phyloP scores from a whole-genome alignment of 2,797 vertebrate genomes.

The Anguilla obscura region DNA sequence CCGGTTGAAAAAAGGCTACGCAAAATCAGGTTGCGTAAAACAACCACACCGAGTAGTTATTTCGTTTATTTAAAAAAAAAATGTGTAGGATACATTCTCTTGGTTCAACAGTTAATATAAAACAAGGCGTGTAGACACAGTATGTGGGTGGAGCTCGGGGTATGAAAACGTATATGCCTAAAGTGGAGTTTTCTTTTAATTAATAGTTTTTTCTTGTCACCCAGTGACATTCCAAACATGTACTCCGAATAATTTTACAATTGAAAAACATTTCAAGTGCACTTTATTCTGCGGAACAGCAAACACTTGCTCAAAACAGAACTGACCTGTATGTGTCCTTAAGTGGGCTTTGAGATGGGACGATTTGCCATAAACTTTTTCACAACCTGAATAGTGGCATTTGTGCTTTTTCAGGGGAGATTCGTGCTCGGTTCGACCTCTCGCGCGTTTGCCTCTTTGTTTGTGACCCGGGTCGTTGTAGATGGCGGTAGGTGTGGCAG shows the following conservation, averaged over 20 bases:
- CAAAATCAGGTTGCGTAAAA: not conserved
- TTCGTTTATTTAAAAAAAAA: not conserved
- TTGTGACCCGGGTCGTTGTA: slow-evolving; percentile 79
- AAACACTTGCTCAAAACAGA: slow-evolving; percentile 47
- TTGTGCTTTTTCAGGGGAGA: slow-evolving; percentile 97
- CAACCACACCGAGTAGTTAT: not conserved
- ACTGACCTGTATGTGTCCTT: slow-evolving; percentile 99
- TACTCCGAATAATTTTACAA: not conserved
- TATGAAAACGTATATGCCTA: slow-evolving; percentile 5
- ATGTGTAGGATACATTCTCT: not conserved
- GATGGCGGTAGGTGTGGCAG: slow-evolving; percentile 88
- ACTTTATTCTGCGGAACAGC: slow-evolving; percentile 19
- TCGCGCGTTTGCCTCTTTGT: slow-evolving; percentile 90
- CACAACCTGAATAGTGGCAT: slow-evolving; percentile 96
- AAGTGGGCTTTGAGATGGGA: slow-evolving; percentile 99
- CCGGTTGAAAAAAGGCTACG: not conserved
- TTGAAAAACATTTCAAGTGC: slow-evolving; percentile 21
- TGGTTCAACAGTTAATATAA: not conserved
- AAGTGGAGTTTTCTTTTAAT: not conserved
- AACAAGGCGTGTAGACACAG: not conserved
- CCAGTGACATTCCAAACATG: slow-evolving; percentile 1
- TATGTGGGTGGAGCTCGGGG: slow-evolving; percentile 20
- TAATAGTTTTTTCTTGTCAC: not conserved
- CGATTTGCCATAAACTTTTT: slow-evolving; percentile 99
- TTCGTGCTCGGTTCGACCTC: slow-evolving; percentile 85